Base-by-base conservation (phyloP, 2,888 invertebrate species). In the Thumatha senex region DNA sequence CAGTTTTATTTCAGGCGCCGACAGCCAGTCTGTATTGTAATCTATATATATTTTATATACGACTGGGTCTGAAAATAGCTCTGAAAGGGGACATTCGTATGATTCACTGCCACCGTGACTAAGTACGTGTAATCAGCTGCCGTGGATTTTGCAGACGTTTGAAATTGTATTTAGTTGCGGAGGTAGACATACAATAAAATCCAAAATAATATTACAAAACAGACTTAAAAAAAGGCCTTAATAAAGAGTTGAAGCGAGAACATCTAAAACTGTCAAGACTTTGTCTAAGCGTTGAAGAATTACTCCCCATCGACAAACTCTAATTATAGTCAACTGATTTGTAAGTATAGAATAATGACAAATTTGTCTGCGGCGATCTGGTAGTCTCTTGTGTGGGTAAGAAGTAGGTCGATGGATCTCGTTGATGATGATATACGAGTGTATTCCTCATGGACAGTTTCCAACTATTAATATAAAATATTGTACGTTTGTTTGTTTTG, bases 31-130 rank as follows among this genome's bases (percentile, higher is more conserved):
- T 34, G 39, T 34, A 30, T 36, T 40, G 38, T 45, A 44, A 35
- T 39, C 45, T 38, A 38, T 46, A 31, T 24, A 12, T 35, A 15
- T 39, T 18, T 24, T 7, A 29, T 13, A 38, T n/a, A 34, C 14
- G 36, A 45, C 13, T 45, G 44, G 8, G 14, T 52, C 63, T 69
- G 57, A 54, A 60, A 60, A 56, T 67, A 66, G 41, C 46, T 11
- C n/a, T 29, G 48, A 51, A 52, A 56, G 51, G 67, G 63, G 45
- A 56, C 53, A 54, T 51, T 10, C 18, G 18, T 24, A 47, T 68
- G 69, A 66, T 62, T 66, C 67, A 69, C 58, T 69, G 66, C 69
- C 51, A 47, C 13, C 45, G 50, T 66, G 56, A 62, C 59, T 67
- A 51, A 66, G 39, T 50, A 39, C 35, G 39, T 46, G 29, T 45